Percentiles rank a stretch among this genome's conserved stretches.
These are phyloP conservation scores for Meloidogyne exigua DNA, from an alignment of 1,140 invertebrate species.

Conservation along the genomic window DNA sequence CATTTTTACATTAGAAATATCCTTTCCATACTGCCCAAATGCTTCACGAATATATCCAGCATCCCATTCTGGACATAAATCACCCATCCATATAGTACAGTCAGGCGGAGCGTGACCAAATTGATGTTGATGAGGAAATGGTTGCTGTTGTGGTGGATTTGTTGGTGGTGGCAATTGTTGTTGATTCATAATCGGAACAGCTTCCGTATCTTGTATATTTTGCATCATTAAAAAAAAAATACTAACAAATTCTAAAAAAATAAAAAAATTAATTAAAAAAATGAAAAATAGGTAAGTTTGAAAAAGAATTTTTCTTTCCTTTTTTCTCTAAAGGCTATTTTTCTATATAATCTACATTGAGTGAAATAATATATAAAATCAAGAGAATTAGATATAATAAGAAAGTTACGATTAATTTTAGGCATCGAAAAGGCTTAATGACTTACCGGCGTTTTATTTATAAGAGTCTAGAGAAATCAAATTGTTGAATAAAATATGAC, in stretches of 20 bases:
- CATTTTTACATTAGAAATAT: slow-evolving; percentile 50
- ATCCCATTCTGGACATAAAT: slow-evolving; percentile 49
- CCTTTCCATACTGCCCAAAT: slow-evolving; percentile 42
- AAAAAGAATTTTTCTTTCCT: too few species aligned
- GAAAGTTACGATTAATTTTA: too few species aligned
- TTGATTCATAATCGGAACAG: neutral
- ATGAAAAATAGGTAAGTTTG: too few species aligned
- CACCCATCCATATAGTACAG: slow-evolving; percentile 62
- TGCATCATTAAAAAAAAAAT: neutral
- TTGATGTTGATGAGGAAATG: slow-evolving; percentile 16
- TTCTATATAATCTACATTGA: too few species aligned
- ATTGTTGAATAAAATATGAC: too few species aligned
- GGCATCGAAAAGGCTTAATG: too few species aligned
- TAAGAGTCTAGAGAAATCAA: too few species aligned
- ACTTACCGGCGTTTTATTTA: too few species aligned
- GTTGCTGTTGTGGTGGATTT: neutral
- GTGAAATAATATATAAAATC: too few species aligned
- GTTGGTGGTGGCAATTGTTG: neutral
- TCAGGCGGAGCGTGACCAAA: slow-evolving; percentile 25
- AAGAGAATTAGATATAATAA: too few species aligned
- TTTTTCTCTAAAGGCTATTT: too few species aligned
- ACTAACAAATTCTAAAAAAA: too few species aligned
- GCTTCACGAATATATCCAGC: slow-evolving; percentile 50
- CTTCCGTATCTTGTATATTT: neutral
- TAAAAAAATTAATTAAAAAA: neutral